Percentiles rank a stretch among this genome's conserved stretches.
phyloP scores from a whole-genome alignment of 2,888 invertebrate genomes.

The Drosophila conformis region DNA sequence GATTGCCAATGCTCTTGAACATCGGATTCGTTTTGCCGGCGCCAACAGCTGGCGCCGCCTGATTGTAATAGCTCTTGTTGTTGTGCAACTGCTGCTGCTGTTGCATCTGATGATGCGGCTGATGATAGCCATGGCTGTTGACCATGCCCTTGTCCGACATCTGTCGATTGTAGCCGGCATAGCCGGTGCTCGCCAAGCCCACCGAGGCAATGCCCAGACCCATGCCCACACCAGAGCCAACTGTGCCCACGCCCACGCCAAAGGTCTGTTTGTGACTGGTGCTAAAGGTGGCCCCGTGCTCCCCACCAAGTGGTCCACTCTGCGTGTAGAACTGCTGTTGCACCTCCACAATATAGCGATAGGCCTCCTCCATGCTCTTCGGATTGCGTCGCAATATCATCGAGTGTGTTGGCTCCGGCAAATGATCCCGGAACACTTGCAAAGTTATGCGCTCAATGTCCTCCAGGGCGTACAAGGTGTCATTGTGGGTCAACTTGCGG shows the following conservation, averaged over 20 bases:
- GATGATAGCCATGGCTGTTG: slow-evolving; percentile 24
- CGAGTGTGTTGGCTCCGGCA: slow-evolving; percentile 73
- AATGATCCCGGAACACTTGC: slow-evolving; percentile 70
- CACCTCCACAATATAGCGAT: slow-evolving; percentile 73
- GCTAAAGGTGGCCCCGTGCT: slow-evolving; percentile 70
- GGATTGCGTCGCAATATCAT: slow-evolving; percentile 71
- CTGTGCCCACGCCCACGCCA: slow-evolving; percentile 55
- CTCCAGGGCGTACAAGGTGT: slow-evolving; percentile 66
- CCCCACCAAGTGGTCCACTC: slow-evolving; percentile 66
- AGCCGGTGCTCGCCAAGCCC: slow-evolving; percentile 46
- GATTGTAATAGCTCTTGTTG: slow-evolving; percentile 59
- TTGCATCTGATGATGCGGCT: background rate
- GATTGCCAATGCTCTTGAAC: slow-evolving; percentile 70
- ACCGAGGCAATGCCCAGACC: slow-evolving; percentile 65
- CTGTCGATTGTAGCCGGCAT: slow-evolving; percentile 52
- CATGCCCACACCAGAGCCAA: slow-evolving; percentile 61
- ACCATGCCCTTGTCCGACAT: slow-evolving; percentile 59
- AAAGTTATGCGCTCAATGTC: slow-evolving; percentile 67
- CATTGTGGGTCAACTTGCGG: slow-evolving; percentile 70
- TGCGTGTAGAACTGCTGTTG: slow-evolving; percentile 72
- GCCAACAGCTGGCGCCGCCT: slow-evolving; percentile 61
- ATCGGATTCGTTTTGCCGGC: slow-evolving; percentile 68
- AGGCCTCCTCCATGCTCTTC: slow-evolving; percentile 75
- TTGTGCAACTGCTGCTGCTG: background rate
- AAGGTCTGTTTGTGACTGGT: slow-evolving; percentile 71